Evolutionary conservation across 2,797 vertebrate species (phyloP).

Genomic region (Leucoraja ocellata): DNA sequence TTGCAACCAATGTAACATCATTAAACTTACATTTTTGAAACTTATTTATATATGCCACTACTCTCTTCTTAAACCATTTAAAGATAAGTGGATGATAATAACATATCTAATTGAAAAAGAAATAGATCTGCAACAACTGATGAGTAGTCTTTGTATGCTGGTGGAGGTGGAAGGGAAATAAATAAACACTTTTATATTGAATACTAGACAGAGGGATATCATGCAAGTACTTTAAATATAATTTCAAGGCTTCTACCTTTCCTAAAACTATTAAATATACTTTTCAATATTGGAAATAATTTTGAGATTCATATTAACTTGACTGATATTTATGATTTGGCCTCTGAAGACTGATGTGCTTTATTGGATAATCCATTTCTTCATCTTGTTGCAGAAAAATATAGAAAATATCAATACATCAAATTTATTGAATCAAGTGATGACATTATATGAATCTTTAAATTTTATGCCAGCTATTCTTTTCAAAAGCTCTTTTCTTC

Average conservation of each 20-base stretch:
- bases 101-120: neutral
- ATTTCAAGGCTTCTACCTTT: neutral
- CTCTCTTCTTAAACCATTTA: neutral
- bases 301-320: constrained; percentile 20
- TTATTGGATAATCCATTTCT: neutral
- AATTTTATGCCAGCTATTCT: constrained; percentile 24
- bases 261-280: neutral
- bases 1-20: neutral
- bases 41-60: neutral
- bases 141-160: neutral
- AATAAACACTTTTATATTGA: neutral
- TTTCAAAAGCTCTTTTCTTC: constrained; percentile 14
- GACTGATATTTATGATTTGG: neutral
- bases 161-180: neutral
- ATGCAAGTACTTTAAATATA: neutral
- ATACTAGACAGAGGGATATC: neutral
- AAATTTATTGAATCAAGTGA: constrained; percentile 19
- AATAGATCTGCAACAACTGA: neutral
- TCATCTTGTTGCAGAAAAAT: constrained; percentile 1
- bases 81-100: neutral
- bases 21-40: neutral
- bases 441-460: constrained; percentile 24
- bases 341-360: neutral
- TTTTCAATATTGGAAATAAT: neutral
- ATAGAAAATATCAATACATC: constrained; percentile 17